phyloP scores from a whole-genome alignment of 2,888 invertebrate species.

The Scaptodrosophila latifasciaeformis region DNA sequence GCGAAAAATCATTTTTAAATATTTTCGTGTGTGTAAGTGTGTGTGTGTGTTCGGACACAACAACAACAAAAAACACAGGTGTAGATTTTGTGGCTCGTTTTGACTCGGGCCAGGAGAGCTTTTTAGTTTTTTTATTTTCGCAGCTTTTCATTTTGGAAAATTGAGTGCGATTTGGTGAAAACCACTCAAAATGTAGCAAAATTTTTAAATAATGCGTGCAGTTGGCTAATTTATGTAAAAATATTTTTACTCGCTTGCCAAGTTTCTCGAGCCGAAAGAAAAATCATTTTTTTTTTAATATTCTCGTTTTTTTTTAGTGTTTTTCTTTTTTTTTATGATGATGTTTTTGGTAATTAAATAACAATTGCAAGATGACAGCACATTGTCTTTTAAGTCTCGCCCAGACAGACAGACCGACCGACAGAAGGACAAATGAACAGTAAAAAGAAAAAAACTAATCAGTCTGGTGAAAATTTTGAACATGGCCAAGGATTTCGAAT shows the following conservation, averaged over 20 bases:
- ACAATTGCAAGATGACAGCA: constrained; percentile 59
- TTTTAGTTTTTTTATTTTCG: constrained; percentile 39
- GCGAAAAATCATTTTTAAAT: constrained; percentile 57
- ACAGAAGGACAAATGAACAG: background rate
- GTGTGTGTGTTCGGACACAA: constrained; percentile 8
- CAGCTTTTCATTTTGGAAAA: constrained; percentile 57
- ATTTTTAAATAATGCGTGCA: constrained; percentile 20
- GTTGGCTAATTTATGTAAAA: constrained; percentile 1
- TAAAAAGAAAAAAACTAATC: background rate
- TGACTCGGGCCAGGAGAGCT: constrained; percentile 2
- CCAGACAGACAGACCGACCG: constrained; percentile 12
- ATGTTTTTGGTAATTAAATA: constrained; percentile 50
- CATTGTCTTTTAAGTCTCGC: constrained; percentile 34
- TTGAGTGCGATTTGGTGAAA: constrained; percentile 25
- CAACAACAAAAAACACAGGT: constrained; percentile 41
- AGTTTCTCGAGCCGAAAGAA: constrained; percentile 17
- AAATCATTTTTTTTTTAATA: constrained; percentile 1
- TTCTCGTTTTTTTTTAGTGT: constrained; percentile 1
- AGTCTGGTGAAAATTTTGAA: constrained; percentile 3
- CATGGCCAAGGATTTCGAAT: constrained; percentile 59
- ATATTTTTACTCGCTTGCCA: constrained; percentile 22
- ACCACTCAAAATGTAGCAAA: constrained; percentile 20
- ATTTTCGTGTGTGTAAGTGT: constrained; percentile 17
- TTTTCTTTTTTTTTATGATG: constrained; percentile 21
- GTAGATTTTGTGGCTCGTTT: constrained; percentile 27